These are phyloP conservation scores for Goniozus legneri DNA, from an alignment of 1,140 invertebrate genomes.

Conservation along the genomic window DNA sequence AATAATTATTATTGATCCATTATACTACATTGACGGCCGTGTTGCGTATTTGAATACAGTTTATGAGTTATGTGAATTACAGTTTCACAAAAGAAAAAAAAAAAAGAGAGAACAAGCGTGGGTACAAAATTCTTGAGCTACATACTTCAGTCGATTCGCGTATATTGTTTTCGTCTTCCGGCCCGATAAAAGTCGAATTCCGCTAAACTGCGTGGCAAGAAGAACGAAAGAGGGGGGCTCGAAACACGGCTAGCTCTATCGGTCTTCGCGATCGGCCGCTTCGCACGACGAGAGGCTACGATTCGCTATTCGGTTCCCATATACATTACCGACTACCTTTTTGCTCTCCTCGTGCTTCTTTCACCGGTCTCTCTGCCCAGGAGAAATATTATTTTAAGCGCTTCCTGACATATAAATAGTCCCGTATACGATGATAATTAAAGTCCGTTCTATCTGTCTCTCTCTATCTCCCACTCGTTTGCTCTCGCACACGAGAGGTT, in stretches of 20 bases:
- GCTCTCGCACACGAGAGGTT: too few species aligned
- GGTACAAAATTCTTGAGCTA: too few species aligned
- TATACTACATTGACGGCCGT: too few species aligned
- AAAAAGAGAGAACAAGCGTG: too few species aligned
- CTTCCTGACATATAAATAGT: conserved; percentile 56
- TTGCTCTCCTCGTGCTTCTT: background rate
- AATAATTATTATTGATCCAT: too few species aligned
- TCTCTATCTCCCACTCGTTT: conserved; percentile 8
- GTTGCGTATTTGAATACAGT: too few species aligned
- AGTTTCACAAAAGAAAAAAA: too few species aligned
- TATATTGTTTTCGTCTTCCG: conserved; percentile 51
- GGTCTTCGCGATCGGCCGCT: background rate
- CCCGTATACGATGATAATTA: conserved; percentile 54
- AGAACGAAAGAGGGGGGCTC: too few species aligned
- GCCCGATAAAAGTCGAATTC: conserved; percentile 44
- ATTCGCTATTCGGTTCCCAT: too few species aligned
- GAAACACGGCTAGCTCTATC: background rate
- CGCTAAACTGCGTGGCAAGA: conserved; percentile 31
- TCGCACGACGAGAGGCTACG: background rate
- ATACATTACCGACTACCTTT: too few species aligned
- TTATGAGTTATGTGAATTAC: too few species aligned
- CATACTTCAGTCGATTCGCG: conserved; percentile 21
- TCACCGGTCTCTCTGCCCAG: conserved; percentile 28
- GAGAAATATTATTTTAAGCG: conserved; percentile 55
- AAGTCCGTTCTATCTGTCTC: conserved; percentile 21